Conservation (phyloP, 1,140 invertebrate species). For the Leptestheria dahalacensis region DNA sequence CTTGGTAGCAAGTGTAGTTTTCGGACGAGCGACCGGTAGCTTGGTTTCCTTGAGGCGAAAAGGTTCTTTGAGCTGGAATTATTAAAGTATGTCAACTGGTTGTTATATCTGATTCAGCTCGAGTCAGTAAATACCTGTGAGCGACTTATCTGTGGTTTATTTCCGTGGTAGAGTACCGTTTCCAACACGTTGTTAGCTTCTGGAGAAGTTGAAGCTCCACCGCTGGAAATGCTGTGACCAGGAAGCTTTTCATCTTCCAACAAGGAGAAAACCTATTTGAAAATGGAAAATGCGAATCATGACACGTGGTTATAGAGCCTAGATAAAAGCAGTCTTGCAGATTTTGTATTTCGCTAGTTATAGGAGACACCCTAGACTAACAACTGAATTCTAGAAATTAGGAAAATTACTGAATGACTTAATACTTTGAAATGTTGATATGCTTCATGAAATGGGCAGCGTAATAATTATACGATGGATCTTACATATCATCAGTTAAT, state of each 20-base stretch:
- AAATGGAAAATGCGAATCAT: not conserved
- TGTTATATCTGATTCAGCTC: too few relatives aligned
- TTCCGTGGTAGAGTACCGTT: not conserved
- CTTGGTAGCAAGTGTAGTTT: not conserved
- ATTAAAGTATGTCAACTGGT: too few relatives aligned
- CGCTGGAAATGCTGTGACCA: not conserved
- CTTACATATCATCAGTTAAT: too few relatives aligned
- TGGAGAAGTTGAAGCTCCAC: not conserved
- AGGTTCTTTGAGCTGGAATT: not conserved
- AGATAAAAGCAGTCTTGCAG: not conserved
- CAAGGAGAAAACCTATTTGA: not conserved
- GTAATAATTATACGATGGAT: too few relatives aligned
- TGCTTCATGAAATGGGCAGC: too few relatives aligned
- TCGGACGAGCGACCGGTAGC: not conserved
- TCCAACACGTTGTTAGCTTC: not conserved
- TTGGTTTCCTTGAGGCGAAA: not conserved
- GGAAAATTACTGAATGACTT: not conserved
- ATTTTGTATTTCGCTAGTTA: not conserved
- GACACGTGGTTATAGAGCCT: not conserved
- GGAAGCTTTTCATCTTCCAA: not conserved
- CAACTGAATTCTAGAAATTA: not conserved
- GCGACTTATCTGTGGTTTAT: not conserved
- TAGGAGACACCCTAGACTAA: not conserved
- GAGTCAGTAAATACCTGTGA: too few relatives aligned
- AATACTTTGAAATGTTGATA: not conserved